phyloP scores from a whole-genome alignment of 1,140 invertebrate genomes.

The Copidosoma floridanum region DNA sequence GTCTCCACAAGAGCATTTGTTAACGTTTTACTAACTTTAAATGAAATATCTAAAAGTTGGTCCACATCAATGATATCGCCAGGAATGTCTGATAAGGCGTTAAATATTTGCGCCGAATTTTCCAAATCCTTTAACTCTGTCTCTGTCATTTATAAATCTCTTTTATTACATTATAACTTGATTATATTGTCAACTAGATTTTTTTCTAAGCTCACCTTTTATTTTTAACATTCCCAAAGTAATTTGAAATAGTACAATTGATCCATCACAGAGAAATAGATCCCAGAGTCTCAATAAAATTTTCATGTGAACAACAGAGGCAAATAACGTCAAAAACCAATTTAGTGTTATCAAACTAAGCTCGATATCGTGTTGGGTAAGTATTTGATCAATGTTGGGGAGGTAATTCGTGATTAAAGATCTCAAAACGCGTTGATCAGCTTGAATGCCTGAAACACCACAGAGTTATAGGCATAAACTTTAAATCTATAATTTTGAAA shows the following conservation, averaged over 20 bases:
- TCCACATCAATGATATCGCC: constrained; percentile 90
- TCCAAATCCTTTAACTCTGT: constrained; percentile 76
- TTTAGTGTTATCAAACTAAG: constrained; percentile 93
- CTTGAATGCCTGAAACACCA: constrained; percentile 69
- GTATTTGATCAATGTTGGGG: constrained; percentile 83
- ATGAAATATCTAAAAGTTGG: constrained; percentile 66
- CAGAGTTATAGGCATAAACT: constrained; percentile 2
- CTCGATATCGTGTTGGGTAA: constrained; percentile 94
- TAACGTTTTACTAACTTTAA: constrained; percentile 67
- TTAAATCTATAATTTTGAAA: background rate
- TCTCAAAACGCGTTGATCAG: constrained; percentile 91
- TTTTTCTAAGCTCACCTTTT: constrained; percentile 68
- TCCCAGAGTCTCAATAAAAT: constrained; percentile 96
- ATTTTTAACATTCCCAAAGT: constrained; percentile 93
- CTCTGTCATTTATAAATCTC: constrained; percentile 58
- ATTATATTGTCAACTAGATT: background rate
- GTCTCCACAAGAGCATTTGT: constrained; percentile 87
- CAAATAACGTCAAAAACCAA: constrained; percentile 98
- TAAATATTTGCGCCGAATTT: constrained; percentile 96
- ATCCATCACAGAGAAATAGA: constrained; percentile 93
- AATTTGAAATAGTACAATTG: constrained; percentile 93
- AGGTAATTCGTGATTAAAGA: constrained; percentile 88
- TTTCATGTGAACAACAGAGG: constrained; percentile 97
- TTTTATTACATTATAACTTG: background rate
- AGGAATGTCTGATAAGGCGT: constrained; percentile 92